A percentile compares a stretch with the other conserved stretches of the same genome.
These are phyloP conservation scores for Masnerella sp. DNA, from an alignment of 2,888 invertebrate genomes.

Conservation along the genomic window DNA sequence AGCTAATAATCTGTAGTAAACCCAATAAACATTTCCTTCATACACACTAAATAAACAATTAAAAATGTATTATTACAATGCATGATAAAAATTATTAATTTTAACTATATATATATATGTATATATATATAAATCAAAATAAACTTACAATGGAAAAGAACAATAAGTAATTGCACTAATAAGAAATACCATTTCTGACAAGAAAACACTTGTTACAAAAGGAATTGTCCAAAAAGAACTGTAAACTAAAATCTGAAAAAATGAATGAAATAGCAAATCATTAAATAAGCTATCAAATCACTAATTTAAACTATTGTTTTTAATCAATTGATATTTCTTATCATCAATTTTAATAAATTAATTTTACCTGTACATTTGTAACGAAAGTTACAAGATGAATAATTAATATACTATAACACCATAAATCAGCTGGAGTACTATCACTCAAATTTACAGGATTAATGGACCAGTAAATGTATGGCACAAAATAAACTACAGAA, in stretches of 20 bases:
- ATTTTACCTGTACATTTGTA: conserved; percentile 69
- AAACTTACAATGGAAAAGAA: conserved; percentile 81
- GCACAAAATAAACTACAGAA: conserved; percentile 81
- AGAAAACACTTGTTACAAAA: conserved; percentile 80
- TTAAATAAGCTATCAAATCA: neutral
- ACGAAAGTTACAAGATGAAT: conserved; percentile 70
- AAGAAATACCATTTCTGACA: conserved; percentile 81
- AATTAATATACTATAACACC: conserved; percentile 74
- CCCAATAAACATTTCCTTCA: conserved; percentile 80
- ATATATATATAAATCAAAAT: conserved; percentile 1
- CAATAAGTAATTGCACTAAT: conserved; percentile 81
- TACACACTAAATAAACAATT: conserved; percentile 72
- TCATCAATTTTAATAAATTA: neutral
- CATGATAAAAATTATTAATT: conserved; percentile 5
- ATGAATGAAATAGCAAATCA: neutral
- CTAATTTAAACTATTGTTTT: neutral
- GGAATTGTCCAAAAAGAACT: conserved; percentile 81
- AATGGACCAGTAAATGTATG: conserved; percentile 76
- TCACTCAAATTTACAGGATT: conserved; percentile 79
- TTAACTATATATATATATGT: no score
- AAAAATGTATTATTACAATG: neutral
- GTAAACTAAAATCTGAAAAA: conserved; percentile 72
- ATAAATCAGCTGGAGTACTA: conserved; percentile 80
- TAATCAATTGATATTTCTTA: conserved; percentile 4
- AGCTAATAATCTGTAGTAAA: conserved; percentile 81